Base-by-base conservation (phyloP, 2,113 vertebrate genomes). In the Acrocephalus arundinaceus region DNA sequence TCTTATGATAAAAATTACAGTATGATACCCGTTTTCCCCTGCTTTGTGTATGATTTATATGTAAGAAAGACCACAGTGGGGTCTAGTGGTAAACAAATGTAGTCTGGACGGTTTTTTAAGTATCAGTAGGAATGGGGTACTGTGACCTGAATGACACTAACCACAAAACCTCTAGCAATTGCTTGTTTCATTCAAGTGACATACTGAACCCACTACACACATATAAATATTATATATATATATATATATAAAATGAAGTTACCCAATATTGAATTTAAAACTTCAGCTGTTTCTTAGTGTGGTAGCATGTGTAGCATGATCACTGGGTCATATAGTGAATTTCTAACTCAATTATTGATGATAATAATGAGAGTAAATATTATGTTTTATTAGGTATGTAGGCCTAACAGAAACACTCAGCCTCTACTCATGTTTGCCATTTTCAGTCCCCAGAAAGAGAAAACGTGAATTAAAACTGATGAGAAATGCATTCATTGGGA, bases 381-480 rank as follows among this genome's bases (percentile, higher is more conserved):
- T 94, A 80, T 62, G 46, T 72, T 77, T 90, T 86, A 63, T 77
- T 93, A 85, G 82, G 27, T 85, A 17, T 54, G 17, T 80, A 77
- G 55, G 30, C 52, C 59, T 70, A 46, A 79, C n/a, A 85, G 74
- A 93, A 93, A 83, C 74, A 72, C 82, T 93, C 63, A 74, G 30
- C 55, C 35, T 76, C 68, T 85, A 58, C 85, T 85, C 54, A 6
- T 91, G 85, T 91, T 96, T 94, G 71, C 71, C 62, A 27, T 95
- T 94, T 87, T 86, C 52, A 75, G 62, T 65, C 71, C 67, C 82
- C 55, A n/a, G 63, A 80, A 94, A 83, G 87, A 82, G 77, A 85
- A 96, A 93, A 89, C 0, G 22, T 75, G 51, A 91, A 96, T 93
- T 95, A 95, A 90, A 96, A 88, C 46, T 77, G 55, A 94, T 87